phyloP scores from a whole-genome alignment of 2,797 vertebrate genomes.

The Anisognathus igniventris region DNA sequence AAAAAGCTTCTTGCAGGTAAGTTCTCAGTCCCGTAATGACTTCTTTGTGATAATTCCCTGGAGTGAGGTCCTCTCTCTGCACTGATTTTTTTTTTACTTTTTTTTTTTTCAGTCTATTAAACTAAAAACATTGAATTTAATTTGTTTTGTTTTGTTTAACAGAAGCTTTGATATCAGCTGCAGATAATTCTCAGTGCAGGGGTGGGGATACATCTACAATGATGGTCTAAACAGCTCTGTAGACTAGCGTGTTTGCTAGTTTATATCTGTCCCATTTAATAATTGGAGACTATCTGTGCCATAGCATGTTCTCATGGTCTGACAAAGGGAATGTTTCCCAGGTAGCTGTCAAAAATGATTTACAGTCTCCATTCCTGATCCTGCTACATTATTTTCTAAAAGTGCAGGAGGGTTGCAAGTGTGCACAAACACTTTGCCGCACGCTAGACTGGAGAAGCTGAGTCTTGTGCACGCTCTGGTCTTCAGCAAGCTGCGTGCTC shows the following conservation, averaged over 20 bases:
- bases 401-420: conserved; percentile 57
- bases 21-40: conserved; percentile 73
- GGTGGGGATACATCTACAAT: conserved; percentile 73
- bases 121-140: conserved; percentile 76
- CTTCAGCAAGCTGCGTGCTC: conserved; percentile 53
- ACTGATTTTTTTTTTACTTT: conserved; percentile 44
- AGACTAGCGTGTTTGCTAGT: conserved; percentile 74
- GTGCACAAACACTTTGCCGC: conserved; percentile 54
- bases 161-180: conserved; percentile 80
- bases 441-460: conserved; percentile 64
- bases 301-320: conserved; percentile 35
- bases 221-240: conserved; percentile 74
- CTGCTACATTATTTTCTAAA: conserved; percentile 64
- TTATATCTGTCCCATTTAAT: conserved; percentile 43
- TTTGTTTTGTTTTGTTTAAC: conserved; percentile 83
- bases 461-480: conserved; percentile 35
- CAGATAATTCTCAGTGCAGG: conserved; percentile 80
- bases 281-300: conserved; percentile 47
- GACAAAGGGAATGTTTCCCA: conserved; percentile 31
- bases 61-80: conserved; percentile 71
- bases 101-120: conserved; percentile 69
- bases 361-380: conserved; percentile 47
- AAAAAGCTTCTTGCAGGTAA: conserved; percentile 81
- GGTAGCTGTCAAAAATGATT: conserved; percentile 44
- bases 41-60: conserved; percentile 68